Percentiles rank a stretch among this genome's conserved stretches.
phyloP scores from a whole-genome alignment of 2,113 vertebrate genomes.

The Parotia lawesii region DNA sequence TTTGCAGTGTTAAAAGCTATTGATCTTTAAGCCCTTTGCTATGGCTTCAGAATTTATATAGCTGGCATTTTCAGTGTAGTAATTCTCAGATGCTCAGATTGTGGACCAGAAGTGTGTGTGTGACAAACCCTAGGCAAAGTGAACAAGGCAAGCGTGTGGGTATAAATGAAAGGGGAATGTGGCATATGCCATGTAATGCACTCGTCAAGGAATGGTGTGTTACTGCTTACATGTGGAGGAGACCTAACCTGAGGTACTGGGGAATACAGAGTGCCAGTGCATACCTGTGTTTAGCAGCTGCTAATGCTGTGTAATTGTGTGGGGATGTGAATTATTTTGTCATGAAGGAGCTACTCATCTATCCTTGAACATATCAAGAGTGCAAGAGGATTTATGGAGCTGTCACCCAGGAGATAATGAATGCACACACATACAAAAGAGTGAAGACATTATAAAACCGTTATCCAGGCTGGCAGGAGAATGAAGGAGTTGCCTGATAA shows the following conservation, averaged over 20 bases:
- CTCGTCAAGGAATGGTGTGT: background rate
- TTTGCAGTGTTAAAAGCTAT: background rate
- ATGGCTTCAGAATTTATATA: background rate
- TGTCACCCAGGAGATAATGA: background rate
- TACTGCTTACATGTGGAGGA: background rate
- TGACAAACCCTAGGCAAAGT: background rate
- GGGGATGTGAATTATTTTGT: background rate
- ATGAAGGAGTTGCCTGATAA: background rate
- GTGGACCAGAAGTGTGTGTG: background rate
- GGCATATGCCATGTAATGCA: background rate
- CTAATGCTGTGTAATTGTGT: background rate
- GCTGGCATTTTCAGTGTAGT: background rate
- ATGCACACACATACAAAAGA: background rate
- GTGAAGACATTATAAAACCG: background rate
- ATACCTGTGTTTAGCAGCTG: background rate
- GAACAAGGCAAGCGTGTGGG: background rate
- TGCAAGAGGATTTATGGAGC: constrained; percentile 4
- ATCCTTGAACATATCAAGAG: background rate
- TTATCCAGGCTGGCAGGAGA: background rate
- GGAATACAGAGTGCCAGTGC: background rate
- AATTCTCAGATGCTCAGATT: background rate
- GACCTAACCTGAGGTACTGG: background rate
- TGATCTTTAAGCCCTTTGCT: background rate
- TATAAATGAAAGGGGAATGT: background rate
- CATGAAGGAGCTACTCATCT: background rate